Conservation (phyloP, 2,888 invertebrate genomes). For the Gerosis bhagava region DNA sequence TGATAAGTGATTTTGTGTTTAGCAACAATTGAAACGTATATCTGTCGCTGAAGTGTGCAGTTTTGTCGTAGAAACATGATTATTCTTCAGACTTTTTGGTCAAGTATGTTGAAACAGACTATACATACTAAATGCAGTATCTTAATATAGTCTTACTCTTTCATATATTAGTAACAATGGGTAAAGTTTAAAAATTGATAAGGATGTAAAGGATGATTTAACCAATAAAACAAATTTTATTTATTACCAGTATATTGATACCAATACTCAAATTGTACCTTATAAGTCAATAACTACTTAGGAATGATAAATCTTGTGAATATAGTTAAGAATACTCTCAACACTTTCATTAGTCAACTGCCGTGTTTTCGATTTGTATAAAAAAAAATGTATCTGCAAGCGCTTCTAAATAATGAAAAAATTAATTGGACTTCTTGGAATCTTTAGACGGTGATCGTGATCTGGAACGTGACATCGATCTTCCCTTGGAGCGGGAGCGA, state of each 20-base stretch:
- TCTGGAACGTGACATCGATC: constrained; percentile 74
- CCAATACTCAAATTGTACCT: constrained; percentile 54
- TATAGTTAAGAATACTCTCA: constrained; percentile 16
- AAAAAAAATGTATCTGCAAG: constrained; percentile 13
- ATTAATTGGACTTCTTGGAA: constrained; percentile 73
- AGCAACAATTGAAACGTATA: too few species aligned
- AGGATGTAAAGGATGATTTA: too few species aligned
- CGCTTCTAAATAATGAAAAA: constrained; percentile 12
- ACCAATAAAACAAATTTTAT: constrained; percentile 6
- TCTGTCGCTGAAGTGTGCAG: too few species aligned
- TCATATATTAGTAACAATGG: too few species aligned
- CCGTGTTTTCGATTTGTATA: constrained; percentile 12
- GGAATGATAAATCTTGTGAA: constrained; percentile 54
- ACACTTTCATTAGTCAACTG: constrained; percentile 20
- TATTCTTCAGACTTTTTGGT: too few species aligned
- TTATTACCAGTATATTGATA: constrained; percentile 58
- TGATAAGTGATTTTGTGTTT: too few species aligned
- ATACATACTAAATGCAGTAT: too few species aligned
- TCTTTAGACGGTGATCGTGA: constrained; percentile 76
- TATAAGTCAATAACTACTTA: constrained; percentile 43
- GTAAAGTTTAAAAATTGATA: too few species aligned
- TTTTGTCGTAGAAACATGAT: too few species aligned
- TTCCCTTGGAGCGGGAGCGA: constrained; percentile 77
- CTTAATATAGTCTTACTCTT: too few species aligned
- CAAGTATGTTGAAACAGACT: too few species aligned